Base-by-base conservation (phyloP, 2,888 invertebrate species). In the Chrysolina oricalcia region DNA sequence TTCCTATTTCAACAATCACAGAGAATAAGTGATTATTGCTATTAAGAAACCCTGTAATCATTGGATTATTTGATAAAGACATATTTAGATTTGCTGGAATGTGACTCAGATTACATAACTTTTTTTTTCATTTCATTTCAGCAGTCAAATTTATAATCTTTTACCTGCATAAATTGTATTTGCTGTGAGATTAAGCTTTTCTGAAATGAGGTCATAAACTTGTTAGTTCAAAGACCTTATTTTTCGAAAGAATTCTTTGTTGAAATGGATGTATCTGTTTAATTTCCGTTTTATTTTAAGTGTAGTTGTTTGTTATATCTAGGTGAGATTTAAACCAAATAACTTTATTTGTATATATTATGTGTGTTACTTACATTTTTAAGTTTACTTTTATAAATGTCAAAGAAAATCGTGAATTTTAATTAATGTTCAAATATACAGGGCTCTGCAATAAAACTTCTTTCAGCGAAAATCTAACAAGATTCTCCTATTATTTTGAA, bases 241-340 rank as follows among this genome's bases (percentile, higher is more conserved):
- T 35, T n/a, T 27, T 15, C 35, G 35, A 59, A 13, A 27, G 15
- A 13, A 59, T 59, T 59, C 35, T 59, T 35, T 6, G 27, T n/a
- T 59, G 59, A 59, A 59, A 59, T 59, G n/a, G 15, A 59, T 59
- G 59, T 27, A 59, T 59, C 59, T 59, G 59, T 59, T 59, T 35
- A 59, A 59, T 27, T n/a, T 59, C 59, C 0, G n/a, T 27, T 27
- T 35, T 27, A 50, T 59, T 59, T 35, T 27, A 23, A 59, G n/a
- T 59, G 35, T 23, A 59, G 23, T 59, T 23, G 0, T 59, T 11
- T 59, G 27, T 59, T 59, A 4, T 35, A 59, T n/a, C n/a, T 59
- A 23, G 23, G 27, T 50, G 19, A 35, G 59, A 59, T 27, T 59
- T n/a, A 23, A 59, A 59, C 59, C 59, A 27, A 59, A n/a, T 27